Evolutionary conservation across 2,888 invertebrate species (phyloP).

Genomic region (Cepaea hortensis): DNA sequence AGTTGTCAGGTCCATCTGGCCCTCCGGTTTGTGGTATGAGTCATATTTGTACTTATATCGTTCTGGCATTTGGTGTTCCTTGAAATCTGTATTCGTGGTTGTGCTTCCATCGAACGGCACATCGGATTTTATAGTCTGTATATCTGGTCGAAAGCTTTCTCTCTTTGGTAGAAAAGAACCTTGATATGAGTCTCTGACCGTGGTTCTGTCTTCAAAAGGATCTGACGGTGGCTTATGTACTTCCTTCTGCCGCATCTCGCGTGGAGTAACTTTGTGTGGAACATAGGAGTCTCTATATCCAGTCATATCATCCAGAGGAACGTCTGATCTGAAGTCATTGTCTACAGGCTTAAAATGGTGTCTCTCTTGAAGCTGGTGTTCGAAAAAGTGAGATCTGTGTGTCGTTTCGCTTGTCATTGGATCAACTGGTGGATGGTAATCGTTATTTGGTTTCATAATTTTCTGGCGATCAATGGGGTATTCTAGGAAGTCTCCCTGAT

Average conservation of each 20-base stretch:
- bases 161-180: constrained; percentile 58
- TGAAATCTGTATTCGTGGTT: constrained; percentile 58
- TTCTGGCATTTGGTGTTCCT: constrained; percentile 54
- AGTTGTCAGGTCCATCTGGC: constrained; percentile 68
- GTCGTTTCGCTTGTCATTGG: constrained; percentile 59
- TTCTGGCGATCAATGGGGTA: constrained; percentile 9
- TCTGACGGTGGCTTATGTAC: constrained; percentile 30
- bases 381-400: constrained; percentile 61
- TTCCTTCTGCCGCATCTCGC: constrained; percentile 41
- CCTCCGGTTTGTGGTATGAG: constrained; percentile 62
- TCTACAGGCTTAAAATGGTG: constrained; percentile 47
- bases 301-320: constrained; percentile 52
- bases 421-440: constrained; percentile 29
- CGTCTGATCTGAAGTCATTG: constrained; percentile 57
- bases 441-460: not conserved
- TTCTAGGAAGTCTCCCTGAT: constrained; percentile 43
- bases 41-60: constrained; percentile 28
- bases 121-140: constrained; percentile 39
- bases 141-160: constrained; percentile 70
- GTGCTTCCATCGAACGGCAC: constrained; percentile 59
- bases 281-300: constrained; percentile 56
- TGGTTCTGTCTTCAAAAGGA: constrained; percentile 47
- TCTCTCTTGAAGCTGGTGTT: constrained; percentile 42
- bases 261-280: constrained; percentile 54
- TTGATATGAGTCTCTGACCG: constrained; percentile 65